phyloP scores from a whole-genome alignment of 2,113 vertebrate species.

The Felis chaus region DNA sequence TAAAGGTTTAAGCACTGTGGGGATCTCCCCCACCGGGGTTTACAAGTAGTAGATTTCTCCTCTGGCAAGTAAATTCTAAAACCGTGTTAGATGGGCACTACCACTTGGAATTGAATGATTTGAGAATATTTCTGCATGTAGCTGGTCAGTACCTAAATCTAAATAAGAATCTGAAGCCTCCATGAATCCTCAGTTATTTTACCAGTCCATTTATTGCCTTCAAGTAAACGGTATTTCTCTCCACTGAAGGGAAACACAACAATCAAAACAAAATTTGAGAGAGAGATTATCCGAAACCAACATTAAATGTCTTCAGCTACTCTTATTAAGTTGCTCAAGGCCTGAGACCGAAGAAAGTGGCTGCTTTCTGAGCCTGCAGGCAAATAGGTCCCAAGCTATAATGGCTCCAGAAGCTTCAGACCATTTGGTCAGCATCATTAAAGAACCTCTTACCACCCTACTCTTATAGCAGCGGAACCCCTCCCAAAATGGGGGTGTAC shows the following conservation, averaged over 20 bases:
- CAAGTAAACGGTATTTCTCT: neutral
- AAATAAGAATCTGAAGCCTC: neutral
- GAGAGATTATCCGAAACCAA: neutral
- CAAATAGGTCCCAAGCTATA: neutral
- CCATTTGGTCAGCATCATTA: neutral
- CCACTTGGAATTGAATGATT: slow-evolving; percentile 26
- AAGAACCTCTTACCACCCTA: neutral
- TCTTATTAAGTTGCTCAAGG: neutral
- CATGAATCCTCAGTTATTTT: slow-evolving; percentile 12
- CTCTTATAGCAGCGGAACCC: neutral
- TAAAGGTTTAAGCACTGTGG: neutral
- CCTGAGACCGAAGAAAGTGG: neutral
- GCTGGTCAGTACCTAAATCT: neutral
- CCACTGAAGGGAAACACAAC: neutral
- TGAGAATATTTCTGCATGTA: slow-evolving; percentile 19
- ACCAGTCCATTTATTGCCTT: neutral
- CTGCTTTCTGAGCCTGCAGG: neutral
- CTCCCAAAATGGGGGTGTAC: neutral
- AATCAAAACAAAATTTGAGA: neutral
- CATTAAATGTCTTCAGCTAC: slow-evolving; percentile 3
- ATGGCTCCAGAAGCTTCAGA: neutral
- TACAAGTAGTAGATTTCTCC: neutral
- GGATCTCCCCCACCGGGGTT: neutral
- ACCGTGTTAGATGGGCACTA: neutral
- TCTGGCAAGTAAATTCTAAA: slow-evolving; percentile 33